Evolutionary conservation across 2,888 invertebrate genomes (phyloP), one percentile per base, ranked within the genome.

Genomic region (Stenchaetothrips biformis): DNA sequence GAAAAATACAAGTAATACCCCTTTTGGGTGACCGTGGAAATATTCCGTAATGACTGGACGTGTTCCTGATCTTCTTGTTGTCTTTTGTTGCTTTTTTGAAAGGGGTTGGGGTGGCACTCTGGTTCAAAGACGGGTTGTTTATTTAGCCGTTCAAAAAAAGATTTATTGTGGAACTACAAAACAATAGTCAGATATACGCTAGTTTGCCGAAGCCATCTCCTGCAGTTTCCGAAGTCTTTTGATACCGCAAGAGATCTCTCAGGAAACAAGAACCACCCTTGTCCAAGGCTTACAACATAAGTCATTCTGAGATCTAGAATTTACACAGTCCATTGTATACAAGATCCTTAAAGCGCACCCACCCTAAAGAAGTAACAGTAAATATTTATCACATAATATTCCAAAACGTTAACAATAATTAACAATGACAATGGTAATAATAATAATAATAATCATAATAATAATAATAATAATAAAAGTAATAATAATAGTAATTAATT

Each of bases 311-410:
- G 67, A 74, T 74, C 67, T 74, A 74, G 21, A 74, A 74, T 74
- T 74, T 74, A 74, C 67, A 74, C 67, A 74, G 67, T 74, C 67
- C 67, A 74, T 74, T 74, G 67, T 74, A 74, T 25, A 74, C 25
- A 74, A 74, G 67, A 74, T 74, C 67, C 25, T 74, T 74, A 74
- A 74, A 74, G 67, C 67, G 67, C 67, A 25, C 67, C 25, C 67
- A 74, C 67, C 67, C 67, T 74, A 74, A 74, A 74, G 67, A 74
- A 74, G 67, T 74, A 74, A 74, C 67, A 74, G 67, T 74, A 74
- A 74, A 74, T 74, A 74, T 25, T 74, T 74, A 74, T 74, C 67
- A 74, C 67, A 74, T 74, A 74, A 74, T 74, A 74, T 74, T 74
- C 67, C 25, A 74, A 74, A 74, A 74, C 67, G 25, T 21, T 74